These are phyloP conservation scores for Chrysaora quinquecirrha DNA, from an alignment of 30 jellyfish, hydroid and myxozoan genomes.

Conservation along the genomic window DNA sequence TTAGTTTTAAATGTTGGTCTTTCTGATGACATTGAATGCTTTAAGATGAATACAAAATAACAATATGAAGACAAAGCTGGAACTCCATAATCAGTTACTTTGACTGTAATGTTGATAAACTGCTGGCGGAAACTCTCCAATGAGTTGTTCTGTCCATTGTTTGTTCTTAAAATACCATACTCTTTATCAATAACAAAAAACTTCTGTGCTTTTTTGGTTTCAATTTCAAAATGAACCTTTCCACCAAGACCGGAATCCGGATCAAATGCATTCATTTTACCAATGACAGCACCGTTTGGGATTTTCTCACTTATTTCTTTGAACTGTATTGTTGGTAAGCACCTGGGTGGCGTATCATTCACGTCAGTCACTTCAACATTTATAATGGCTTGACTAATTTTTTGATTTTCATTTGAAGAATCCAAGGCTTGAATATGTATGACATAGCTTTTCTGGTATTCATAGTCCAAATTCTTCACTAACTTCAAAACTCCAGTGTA, in stretches of 20 bases:
- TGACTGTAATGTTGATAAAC: slow-evolving; percentile 38
- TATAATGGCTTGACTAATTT: slow-evolving; percentile 72
- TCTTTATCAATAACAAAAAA: slow-evolving; percentile 44
- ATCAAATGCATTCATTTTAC: slow-evolving; percentile 78
- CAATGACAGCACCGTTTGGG: slow-evolving; percentile 86
- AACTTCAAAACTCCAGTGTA: slow-evolving; percentile 69
- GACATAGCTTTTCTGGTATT: slow-evolving; percentile 39
- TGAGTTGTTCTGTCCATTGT: slow-evolving; percentile 28
- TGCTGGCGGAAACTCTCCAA: slow-evolving; percentile 17
- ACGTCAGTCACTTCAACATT: slow-evolving; percentile 63
- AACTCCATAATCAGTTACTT: slow-evolving; percentile 58
- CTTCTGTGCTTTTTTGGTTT: slow-evolving; percentile 34
- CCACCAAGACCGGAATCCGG: slow-evolving; percentile 82
- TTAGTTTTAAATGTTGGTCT: slow-evolving; percentile 53
- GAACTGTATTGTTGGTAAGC: slow-evolving; percentile 48
- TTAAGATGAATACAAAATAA: slow-evolving; percentile 25
- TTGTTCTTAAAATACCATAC: slow-evolving; percentile 61
- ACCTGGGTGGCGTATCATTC: slow-evolving; percentile 90
- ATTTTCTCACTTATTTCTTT: slow-evolving; percentile 58
- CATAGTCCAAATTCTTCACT: slow-evolving; percentile 70
- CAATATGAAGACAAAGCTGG: slow-evolving; percentile 63
- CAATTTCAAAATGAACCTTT: slow-evolving; percentile 37
- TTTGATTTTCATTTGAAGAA: slow-evolving; percentile 70
- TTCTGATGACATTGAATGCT: slow-evolving; percentile 35
- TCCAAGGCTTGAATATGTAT: slow-evolving; percentile 79